Base-by-base conservation (phyloP, 2,797 vertebrate species). In the Nothura maculosa region DNA sequence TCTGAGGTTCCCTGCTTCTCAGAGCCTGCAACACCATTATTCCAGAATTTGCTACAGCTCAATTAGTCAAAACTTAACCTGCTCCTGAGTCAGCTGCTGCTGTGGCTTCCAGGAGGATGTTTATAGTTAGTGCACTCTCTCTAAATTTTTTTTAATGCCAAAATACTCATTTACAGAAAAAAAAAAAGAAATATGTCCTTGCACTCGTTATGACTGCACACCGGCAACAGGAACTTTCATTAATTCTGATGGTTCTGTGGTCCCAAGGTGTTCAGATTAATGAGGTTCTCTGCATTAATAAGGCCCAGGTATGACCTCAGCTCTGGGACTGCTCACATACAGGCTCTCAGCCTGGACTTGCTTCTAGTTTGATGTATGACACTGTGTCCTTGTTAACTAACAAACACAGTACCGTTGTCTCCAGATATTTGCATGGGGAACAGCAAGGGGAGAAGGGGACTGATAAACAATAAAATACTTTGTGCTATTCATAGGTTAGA, bases 11-110 rank as follows among this genome's bases (percentile, higher is more conserved):
- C 54, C 58, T 89, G 55, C 36, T 85, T 74, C 24, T 34, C 68
- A 80, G 20, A 58, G 7, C 34, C 60, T 68, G 24, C 60, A 61
- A 52, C 27, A 22, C 30, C 80, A 38, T 78, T 81, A 47, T 91
- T 89, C 28, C 48, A 85, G 45, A 81, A 85, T 81, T 47, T 69
- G 27, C 38, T 87, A 85, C 40, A 85, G 25, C 89, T 81, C 61
- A 45, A 40, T 78, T 60, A 90, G 61, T 61, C n/a, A 75, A 82
- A 87, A 85, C 12, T 4, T 61, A 77, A 92, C 75, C 30, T 80
- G 73, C 30, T 76, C 9, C 81, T 81, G 32, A 58, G 75, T 55
- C 50, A 36, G 43, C 54, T 61, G 48, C 61, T 87, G 43, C 27
- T 82, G 19, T 67, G 68, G 50, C 54, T 89, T 90, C 64, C 75